Conservation (phyloP, 1,140 invertebrate genomes). For the Drosophila kikkawai region DNA sequence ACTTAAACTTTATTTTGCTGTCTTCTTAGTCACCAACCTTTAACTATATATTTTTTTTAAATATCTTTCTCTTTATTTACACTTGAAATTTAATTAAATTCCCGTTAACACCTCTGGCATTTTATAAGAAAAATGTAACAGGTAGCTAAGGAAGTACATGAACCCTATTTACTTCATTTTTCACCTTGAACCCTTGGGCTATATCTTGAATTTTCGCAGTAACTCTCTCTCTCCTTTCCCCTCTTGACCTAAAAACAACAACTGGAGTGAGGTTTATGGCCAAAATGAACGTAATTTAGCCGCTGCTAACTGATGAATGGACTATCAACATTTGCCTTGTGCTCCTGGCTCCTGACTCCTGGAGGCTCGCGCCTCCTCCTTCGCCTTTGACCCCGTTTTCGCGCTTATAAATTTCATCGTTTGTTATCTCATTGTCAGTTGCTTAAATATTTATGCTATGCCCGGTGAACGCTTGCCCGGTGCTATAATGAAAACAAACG, state of each 20-base stretch:
- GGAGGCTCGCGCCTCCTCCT: background rate
- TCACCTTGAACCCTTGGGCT: conserved; percentile 12
- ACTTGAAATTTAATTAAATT: background rate
- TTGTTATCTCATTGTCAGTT: conserved; percentile 81
- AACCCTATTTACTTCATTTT: background rate
- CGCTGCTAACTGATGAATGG: conserved; percentile 62
- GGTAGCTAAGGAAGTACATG: background rate
- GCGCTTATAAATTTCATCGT: conserved; percentile 55
- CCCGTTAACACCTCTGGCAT: background rate
- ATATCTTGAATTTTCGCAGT: background rate
- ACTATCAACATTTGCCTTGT: conserved; percentile 50
- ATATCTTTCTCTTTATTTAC: too few relatives aligned
- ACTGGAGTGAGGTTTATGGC: background rate
- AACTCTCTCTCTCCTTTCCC: background rate
- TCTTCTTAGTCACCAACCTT: background rate
- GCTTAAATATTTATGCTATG: conserved; percentile 79
- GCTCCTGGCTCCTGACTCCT: background rate
- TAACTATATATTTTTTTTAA: too few relatives aligned
- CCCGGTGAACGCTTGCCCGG: conserved; percentile 49
- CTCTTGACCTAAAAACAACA: conserved; percentile 1
- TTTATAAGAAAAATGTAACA: background rate
- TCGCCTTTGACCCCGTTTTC: conserved; percentile 53
- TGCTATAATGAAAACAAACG: conserved; percentile 80
- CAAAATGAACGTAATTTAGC: conserved; percentile 53
- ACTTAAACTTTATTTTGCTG: background rate